Percentiles rank a stretch among this genome's conserved stretches.
phyloP scores from a whole-genome alignment of 2,797 vertebrate species.

The Cynopterus sphinx region DNA sequence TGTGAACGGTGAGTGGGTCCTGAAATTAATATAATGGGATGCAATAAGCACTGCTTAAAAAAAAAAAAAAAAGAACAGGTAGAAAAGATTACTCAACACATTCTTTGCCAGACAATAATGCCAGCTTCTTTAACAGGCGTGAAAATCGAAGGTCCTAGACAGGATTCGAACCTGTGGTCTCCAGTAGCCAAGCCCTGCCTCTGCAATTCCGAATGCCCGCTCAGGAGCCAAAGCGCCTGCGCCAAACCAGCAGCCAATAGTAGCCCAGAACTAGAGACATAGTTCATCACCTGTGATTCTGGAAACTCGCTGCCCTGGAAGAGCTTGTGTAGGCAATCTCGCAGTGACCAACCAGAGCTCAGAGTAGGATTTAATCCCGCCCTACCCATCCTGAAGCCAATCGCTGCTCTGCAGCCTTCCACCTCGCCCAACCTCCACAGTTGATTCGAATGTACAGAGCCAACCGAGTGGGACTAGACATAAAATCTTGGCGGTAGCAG shows the following conservation, averaged over 20 bases:
- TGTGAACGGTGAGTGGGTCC: slow-evolving; percentile 15
- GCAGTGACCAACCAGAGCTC: neutral
- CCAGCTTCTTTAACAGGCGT: slow-evolving; percentile 57
- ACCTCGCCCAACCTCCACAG: neutral
- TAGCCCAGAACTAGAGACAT: neutral
- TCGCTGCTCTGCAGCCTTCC: neutral
- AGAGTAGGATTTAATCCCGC: neutral
- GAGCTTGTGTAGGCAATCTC: neutral
- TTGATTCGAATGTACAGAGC: neutral
- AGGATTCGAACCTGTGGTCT: slow-evolving; percentile 48
- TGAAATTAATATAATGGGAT: slow-evolving; percentile 27
- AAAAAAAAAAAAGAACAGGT: neutral
- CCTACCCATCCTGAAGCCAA: neutral
- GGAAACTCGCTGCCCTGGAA: slow-evolving; percentile 18
- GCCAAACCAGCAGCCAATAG: slow-evolving; percentile 26
- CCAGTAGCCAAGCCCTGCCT: slow-evolving; percentile 8
- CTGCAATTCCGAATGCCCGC: neutral
- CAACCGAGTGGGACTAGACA: neutral
- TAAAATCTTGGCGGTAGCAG: neutral
- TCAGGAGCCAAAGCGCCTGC: neutral
- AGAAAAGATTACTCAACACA: slow-evolving; percentile 54
- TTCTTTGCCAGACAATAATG: slow-evolving; percentile 54
- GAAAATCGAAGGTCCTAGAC: slow-evolving; percentile 31
- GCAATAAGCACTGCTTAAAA: slow-evolving; percentile 35
- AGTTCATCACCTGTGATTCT: neutral